Conservation (phyloP, 2,888 invertebrate genomes). For the Melieria omissa region DNA sequence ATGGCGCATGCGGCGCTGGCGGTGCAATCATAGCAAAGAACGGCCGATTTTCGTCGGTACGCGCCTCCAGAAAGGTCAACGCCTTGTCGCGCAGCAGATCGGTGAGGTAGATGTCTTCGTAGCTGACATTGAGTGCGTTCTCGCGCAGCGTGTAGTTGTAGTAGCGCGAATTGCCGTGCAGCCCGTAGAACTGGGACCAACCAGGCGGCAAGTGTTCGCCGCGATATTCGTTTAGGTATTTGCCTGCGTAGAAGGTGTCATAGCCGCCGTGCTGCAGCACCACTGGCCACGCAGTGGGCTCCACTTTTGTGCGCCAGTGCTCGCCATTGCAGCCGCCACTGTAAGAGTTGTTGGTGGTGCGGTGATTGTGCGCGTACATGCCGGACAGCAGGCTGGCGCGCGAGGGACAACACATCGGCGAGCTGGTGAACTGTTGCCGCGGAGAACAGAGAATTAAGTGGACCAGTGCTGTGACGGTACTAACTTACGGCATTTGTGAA, state of each 20-base stretch:
- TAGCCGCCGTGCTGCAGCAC: conserved; percentile 77
- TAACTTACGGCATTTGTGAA: conserved; percentile 80
- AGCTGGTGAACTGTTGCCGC: conserved; percentile 78
- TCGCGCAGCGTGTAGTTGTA: conserved; percentile 89
- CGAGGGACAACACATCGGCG: conserved; percentile 91
- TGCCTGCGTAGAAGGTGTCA: conserved; percentile 90
- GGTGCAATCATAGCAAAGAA: conserved; percentile 90
- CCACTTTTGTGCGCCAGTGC: conserved; percentile 75
- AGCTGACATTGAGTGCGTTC: conserved; percentile 78
- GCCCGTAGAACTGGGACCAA: conserved; percentile 88
- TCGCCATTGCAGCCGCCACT: conserved; percentile 80
- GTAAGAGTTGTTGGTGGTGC: conserved; percentile 81
- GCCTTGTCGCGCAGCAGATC: conserved; percentile 75
- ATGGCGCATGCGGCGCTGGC: conserved; percentile 89
- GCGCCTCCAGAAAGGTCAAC: conserved; percentile 48
- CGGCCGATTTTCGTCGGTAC: conserved; percentile 35
- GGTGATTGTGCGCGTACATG: conserved; percentile 84
- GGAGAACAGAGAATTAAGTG: too few species aligned
- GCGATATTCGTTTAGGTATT: conserved; percentile 87
- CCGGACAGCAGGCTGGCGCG: conserved; percentile 89
- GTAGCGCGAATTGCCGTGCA: conserved; percentile 92
- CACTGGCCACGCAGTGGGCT: conserved; percentile 76
- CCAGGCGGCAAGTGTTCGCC: conserved; percentile 80
- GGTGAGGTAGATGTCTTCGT: conserved; percentile 81
- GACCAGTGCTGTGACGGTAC: neutral